phyloP scores from a whole-genome alignment of 1,140 invertebrate species.

The Danaus plexippus region DNA sequence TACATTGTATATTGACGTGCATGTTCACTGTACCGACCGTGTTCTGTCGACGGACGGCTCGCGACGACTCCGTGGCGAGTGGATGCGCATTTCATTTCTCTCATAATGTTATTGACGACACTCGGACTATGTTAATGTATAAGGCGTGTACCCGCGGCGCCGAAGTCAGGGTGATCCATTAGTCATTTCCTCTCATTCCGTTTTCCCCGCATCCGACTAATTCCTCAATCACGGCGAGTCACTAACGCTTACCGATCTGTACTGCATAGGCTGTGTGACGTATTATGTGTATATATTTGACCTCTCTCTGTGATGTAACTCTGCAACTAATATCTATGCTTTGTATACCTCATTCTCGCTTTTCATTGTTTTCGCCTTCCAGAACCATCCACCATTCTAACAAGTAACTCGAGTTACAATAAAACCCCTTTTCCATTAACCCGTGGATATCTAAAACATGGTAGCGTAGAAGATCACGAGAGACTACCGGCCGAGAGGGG shows the following conservation, averaged over 20 bases:
- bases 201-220: constrained; percentile 7
- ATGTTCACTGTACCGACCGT: constrained; percentile 41
- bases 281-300: neutral
- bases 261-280: neutral
- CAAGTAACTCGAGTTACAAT: constrained; percentile 38
- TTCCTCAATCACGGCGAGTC: too few species aligned
- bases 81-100: constrained; percentile 67
- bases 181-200: neutral
- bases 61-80: constrained; percentile 27
- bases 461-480: constrained; percentile 16
- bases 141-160: too few species aligned
- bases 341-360: constrained; percentile 52
- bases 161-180: neutral
- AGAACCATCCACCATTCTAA: constrained; percentile 44
- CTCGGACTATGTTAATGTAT: neutral
- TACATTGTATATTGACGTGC: constrained; percentile 30
- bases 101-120: constrained; percentile 6
- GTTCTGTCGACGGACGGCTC: constrained; percentile 8
- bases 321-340: constrained; percentile 34
- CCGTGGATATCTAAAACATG: constrained; percentile 49
- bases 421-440: constrained; percentile 63
- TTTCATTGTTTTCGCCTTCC: constrained; percentile 61
- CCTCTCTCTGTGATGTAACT: constrained; percentile 12
- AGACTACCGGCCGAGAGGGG: constrained; percentile 21
- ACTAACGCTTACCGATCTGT: too few species aligned